These are phyloP conservation scores for Ephydatia muelleri DNA, from an alignment of 37 sponge, comb jelly and placozoan species.

Conservation along the genomic window DNA sequence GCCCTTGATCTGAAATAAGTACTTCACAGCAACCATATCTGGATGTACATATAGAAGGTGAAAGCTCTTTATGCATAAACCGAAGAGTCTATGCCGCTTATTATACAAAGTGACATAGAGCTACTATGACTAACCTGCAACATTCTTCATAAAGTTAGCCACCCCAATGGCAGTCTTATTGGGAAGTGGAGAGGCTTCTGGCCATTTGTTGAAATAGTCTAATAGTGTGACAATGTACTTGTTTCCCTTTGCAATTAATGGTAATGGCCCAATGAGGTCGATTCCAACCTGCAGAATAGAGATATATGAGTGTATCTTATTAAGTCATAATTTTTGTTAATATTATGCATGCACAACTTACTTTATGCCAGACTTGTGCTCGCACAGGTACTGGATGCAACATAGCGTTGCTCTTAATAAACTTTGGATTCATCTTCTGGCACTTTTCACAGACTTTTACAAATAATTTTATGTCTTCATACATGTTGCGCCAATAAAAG, in stretches of 20 bases:
- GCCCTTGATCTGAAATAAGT: constrained; percentile 29
- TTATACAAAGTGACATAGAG: not conserved
- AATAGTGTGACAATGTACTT: no score
- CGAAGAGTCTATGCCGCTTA: not conserved
- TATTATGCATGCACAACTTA: no score
- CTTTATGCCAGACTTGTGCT: no score
- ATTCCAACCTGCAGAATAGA: no score
- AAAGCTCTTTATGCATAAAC: not conserved
- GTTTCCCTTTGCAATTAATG: constrained; percentile 22
- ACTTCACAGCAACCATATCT: constrained; percentile 30
- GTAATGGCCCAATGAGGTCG: constrained; percentile 13
- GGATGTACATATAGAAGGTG: not conserved
- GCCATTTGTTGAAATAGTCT: no score
- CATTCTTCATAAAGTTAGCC: constrained; percentile 28
- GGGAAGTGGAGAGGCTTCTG: constrained; percentile 20
- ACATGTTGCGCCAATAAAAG: no score
- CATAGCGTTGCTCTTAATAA: no score
- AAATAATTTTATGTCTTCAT: no score
- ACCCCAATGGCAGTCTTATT: constrained; percentile 22
- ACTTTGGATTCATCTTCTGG: no score
- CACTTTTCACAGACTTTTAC: no score
- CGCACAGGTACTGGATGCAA: no score
- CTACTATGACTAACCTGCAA: constrained; percentile 15
- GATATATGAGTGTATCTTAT: constrained; percentile 7
- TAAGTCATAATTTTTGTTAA: no score